Conservation (phyloP, 2,113 vertebrate genomes). For the Miniopterus natalensis region DNA sequence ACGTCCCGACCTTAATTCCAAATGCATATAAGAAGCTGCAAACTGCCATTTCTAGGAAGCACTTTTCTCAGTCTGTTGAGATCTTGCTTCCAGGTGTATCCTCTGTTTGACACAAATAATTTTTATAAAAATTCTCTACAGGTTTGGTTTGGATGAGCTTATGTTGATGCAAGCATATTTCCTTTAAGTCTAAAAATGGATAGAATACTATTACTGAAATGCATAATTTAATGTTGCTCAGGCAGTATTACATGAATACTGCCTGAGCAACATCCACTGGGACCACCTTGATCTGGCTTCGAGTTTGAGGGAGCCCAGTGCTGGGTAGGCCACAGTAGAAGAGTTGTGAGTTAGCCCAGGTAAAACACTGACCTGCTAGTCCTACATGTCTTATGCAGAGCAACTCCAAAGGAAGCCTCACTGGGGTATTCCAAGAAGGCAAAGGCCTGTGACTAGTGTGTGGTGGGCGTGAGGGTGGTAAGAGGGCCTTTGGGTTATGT, state of each 20-base stretch:
- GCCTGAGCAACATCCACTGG: not conserved
- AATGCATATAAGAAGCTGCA: not conserved
- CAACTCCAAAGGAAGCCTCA: not conserved
- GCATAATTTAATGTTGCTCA: not conserved
- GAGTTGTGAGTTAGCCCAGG: not conserved
- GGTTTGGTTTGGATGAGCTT: not conserved
- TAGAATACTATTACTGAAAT: conserved; percentile 38
- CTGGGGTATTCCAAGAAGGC: not conserved
- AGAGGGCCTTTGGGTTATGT: not conserved
- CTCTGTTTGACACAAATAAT: not conserved
- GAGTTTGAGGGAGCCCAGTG: not conserved
- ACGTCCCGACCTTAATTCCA: not conserved
- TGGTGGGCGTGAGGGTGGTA: not conserved
- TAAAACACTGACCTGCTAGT: not conserved
- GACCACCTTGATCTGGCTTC: not conserved
- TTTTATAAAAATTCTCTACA: not conserved
- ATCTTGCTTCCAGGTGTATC: not conserved
- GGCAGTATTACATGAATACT: not conserved
- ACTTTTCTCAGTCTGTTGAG: not conserved
- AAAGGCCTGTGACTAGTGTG: not conserved
- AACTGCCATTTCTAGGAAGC: not conserved
- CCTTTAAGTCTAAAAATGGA: conserved; percentile 5
- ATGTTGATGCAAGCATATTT: not conserved
- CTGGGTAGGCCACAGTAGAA: not conserved
- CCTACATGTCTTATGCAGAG: not conserved